Evolutionary conservation across 2,888 invertebrate species (phyloP), one percentile per base, ranked within the genome.

Genomic region (Plebejus anna): DNA sequence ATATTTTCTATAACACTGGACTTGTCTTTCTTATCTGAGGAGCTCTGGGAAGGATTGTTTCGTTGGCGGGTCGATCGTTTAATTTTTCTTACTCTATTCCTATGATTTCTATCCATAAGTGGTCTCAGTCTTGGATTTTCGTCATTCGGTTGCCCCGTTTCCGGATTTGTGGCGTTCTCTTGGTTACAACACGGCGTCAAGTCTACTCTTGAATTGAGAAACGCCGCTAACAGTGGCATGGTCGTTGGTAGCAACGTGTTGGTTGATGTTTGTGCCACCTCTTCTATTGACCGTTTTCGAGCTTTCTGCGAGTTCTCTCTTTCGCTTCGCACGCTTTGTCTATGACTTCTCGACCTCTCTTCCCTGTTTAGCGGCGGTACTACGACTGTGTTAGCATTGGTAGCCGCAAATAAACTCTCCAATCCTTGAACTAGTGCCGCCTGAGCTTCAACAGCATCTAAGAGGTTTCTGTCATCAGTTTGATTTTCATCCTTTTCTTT

Each of bases 191-290:
- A 94, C 78, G 85, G 92, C 22, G 94, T 91, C 79, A 94, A 92
- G 77, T 96, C 96, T 51, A 95, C 91, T 75, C 95, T 91, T 0
- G 95, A 94, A 81, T 95, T 95, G 4, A 96, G 88, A 83, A 96
- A 95, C 2, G 96, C 95, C 3, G 96, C 96, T 70, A 96, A 83
- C 72, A 96, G 87, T 13, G 95, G 95, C 87, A 95, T 95, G 0
- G 95, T 94, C 38, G 95, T 95, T 0, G 96, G 95, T 75, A 96
- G 89, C 42, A 96, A 88, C 1, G 96, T 96, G 83, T 96, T 96
- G 79, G 93, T 96, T 88, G 91, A 95, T 86, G 91, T 96, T 95
- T 83, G 96, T 90, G 88, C 96, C 88, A 89, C 95, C 94, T 84
- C 95, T 90, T 90, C 95, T 85, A 90, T 95, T 77, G 89, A 95